phyloP scores from a whole-genome alignment of 2,797 vertebrate genomes.

The Hirundo rustica region DNA sequence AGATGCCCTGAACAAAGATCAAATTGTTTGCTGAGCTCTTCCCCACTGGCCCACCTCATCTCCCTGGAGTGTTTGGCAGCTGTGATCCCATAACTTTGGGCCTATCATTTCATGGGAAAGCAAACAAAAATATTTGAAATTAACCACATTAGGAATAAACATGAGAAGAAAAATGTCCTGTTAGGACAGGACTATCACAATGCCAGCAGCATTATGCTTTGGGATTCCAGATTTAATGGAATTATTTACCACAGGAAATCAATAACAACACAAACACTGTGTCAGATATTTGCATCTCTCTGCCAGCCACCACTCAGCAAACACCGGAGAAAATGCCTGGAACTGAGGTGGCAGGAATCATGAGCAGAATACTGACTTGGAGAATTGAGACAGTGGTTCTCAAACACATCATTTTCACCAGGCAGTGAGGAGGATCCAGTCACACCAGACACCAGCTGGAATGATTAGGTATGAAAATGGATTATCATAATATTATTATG shows the following conservation, averaged over 20 bases:
- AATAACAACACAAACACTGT: neutral
- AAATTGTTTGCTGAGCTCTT: neutral
- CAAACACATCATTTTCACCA: neutral
- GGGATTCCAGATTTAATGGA: neutral
- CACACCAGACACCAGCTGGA: neutral
- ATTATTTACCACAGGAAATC: slow-evolving; percentile 24
- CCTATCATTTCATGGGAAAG: neutral
- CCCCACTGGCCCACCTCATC: neutral
- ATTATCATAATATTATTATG: neutral
- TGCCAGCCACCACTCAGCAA: neutral
- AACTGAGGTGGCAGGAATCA: neutral
- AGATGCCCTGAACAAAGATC: neutral
- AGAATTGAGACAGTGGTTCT: neutral
- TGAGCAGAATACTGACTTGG: neutral
- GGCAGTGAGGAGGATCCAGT: neutral
- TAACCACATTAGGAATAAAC: neutral
- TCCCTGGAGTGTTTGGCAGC: neutral
- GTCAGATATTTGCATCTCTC: neutral
- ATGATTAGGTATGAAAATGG: neutral
- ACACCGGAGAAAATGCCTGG: neutral
- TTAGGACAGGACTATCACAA: neutral
- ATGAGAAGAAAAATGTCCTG: neutral
- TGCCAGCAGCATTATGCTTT: neutral
- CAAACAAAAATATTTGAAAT: neutral
- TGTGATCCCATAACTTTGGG: neutral